Base-by-base conservation (phyloP, 2,888 invertebrate species). In the Hypomecis atomaria region DNA sequence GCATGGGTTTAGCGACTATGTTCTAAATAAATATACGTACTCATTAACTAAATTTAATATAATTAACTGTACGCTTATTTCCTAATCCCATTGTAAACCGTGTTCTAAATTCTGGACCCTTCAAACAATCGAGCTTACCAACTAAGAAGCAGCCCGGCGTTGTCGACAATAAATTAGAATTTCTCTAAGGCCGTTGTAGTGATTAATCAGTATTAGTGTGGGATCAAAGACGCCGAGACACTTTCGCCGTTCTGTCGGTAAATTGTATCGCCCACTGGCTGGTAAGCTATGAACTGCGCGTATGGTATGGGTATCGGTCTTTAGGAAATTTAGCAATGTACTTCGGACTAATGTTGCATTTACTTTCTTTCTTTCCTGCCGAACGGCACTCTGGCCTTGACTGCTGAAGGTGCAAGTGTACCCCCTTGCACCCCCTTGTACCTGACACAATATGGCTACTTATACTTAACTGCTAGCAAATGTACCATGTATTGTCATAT, bases 191-290 rank as follows among this genome's bases (percentile, higher is more conserved):
- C 62, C 70, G 67, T 69, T 66, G 59, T 73, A 79, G 44, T 54
- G 80, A 86, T 87, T 86, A 85, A 85, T 85, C 84, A 78, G 76
- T 71, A 78, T 82, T 81, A 70, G 72, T 66, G 63, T 72, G 71
- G 82, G 84, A 86, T 86, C 86, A 86, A 87, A 87, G 78, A 50
- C 64, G 75, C 81, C 83, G 85, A 76, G 82, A 81, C 84, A 86
- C 87, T 86, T 87, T 86, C 84, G 83, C 85, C 75, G 76, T 76
- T 79, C 77, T 74, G 73, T 48, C 59, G 69, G 81, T 84, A 83
- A 83, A 83, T 84, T 78, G 81, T 78, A 77, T 82, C 84, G 82
- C 85, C 83, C 80, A 83, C 84, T 71, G 45, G 10, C 9, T 11
- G 45, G 7, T 49, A 43, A 23, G 11, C 11, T 49, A 11, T 11